Conservation (phyloP, 2,888 invertebrate genomes). For the Boloria selene region DNA sequence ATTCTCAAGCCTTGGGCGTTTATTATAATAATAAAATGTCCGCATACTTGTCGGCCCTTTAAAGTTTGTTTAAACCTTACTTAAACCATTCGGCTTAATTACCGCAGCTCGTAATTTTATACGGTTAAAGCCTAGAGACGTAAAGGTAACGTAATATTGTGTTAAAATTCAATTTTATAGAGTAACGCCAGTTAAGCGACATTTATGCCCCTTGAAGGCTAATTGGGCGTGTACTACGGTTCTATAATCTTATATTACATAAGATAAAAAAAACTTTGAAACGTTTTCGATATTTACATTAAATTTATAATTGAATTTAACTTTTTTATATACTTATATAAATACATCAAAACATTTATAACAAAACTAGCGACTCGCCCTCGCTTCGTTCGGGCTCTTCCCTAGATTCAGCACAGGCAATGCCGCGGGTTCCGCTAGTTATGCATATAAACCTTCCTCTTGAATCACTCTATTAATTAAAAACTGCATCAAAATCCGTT, state of each 20-base stretch:
- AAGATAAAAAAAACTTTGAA: no score
- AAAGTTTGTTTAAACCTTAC: conserved; percentile 26
- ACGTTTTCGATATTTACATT: no score
- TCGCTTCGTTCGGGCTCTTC: no score
- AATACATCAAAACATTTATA: no score
- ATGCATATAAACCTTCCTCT: no score
- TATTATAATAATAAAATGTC: conserved; percentile 8
- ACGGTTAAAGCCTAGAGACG: conserved; percentile 39
- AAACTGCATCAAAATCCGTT: no score
- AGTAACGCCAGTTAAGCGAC: conserved; percentile 2
- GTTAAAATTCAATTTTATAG: conserved; percentile 40
- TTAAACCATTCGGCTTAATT: conserved; percentile 36
- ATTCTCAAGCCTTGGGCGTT: neutral
- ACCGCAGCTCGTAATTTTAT: conserved; percentile 39
- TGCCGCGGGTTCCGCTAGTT: no score
- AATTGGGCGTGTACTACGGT: conserved; percentile 15
- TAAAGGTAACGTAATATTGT: conserved; percentile 39
- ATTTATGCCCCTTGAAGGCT: conserved; percentile 13
- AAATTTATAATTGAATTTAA: no score
- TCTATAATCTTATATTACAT: neutral
- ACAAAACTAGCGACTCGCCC: no score
- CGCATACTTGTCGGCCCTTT: conserved; percentile 9
- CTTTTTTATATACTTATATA: no score
- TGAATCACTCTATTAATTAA: no score
- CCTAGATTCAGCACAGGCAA: no score